Percentiles rank a stretch among this genome's conserved stretches.
Conservation (phyloP, 1,140 invertebrate genomes). For the Sycophila sp. region DNA sequence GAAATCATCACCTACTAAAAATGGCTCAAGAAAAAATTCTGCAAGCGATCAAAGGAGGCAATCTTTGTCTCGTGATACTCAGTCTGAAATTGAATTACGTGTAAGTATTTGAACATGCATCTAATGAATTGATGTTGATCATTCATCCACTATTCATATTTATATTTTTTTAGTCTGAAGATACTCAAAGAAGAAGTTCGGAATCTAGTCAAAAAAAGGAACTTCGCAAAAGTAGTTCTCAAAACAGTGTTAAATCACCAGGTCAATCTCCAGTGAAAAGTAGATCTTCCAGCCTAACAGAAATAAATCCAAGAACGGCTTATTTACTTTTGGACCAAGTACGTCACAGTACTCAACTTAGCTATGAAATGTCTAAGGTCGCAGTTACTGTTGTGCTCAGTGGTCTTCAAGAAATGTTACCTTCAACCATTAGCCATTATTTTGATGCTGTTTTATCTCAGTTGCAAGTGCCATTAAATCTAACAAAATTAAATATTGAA, state of each 20-base stretch:
- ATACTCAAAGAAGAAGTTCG: slow-evolving; percentile 6
- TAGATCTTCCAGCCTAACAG: slow-evolving; percentile 53
- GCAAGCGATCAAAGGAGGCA: slow-evolving; percentile 40
- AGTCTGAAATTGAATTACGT: neutral
- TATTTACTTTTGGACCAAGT: slow-evolving; percentile 82
- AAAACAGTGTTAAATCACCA: slow-evolving; percentile 41
- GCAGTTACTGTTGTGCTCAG: slow-evolving; percentile 82
- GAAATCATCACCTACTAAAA: slow-evolving; percentile 30
- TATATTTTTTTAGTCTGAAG: slow-evolving; percentile 1
- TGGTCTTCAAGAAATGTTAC: slow-evolving; percentile 72
- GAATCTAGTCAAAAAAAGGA: slow-evolving; percentile 39
- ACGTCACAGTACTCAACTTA: slow-evolving; percentile 83
- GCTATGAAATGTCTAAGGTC: slow-evolving; percentile 86
- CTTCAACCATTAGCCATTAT: slow-evolving; percentile 69
- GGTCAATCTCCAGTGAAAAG: slow-evolving; percentile 54
- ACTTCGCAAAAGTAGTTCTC: slow-evolving; percentile 47
- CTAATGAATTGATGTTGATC: neutral
- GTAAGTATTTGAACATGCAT: slow-evolving; percentile 8
- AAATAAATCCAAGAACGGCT: slow-evolving; percentile 70
- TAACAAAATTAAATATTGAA: slow-evolving; percentile 71
- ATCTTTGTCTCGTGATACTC: slow-evolving; percentile 48
- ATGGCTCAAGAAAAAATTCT: slow-evolving; percentile 1
- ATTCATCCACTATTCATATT: neutral
- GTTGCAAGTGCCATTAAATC: slow-evolving; percentile 69
- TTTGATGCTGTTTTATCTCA: slow-evolving; percentile 68